Base-by-base conservation (phyloP, 2,888 invertebrate genomes). In the Silvanus unidentatus region DNA sequence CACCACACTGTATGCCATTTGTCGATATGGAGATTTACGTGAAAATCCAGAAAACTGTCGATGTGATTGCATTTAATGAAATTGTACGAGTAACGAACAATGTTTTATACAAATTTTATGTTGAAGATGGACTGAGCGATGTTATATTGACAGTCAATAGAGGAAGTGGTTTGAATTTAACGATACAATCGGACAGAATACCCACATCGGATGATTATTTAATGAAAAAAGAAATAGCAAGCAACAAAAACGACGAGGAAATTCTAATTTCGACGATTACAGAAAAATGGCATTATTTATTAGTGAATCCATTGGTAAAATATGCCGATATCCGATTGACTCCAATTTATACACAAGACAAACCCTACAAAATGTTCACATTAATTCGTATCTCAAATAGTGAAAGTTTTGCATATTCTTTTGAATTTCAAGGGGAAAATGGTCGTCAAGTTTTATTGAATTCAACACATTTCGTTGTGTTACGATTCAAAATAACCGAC, bases 351-450 rank as follows among this genome's bases (percentile, higher is more conserved):
- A 46, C 14, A 2, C 30, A 49, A n/a, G 42, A 46, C 35, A 49
- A 49, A 48, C 61, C 68, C 35, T 71, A 68, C 40, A 32, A 5
- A 5, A 8, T 22, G 8, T 22, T 22, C 3, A 54, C 62, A 45
- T 58, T 73, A 46, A 58, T 77, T 34, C 72, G 80, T 16, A 79
- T 85, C 58, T 81, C 84, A 5, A 80, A 81, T 65, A 78, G 84
- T 2, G 81, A 86, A 47, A 88, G 86, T 62, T 89, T 88, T 64
- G 76, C 82, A 37, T 88, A 83, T 62, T 84, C 86, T 45, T 88
- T 82, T 66, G 86, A 87, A 50, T 70, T 87, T 39, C 75, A 83
- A 1, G 47, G 56, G 16, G 60, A 62, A 37, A 22, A 22, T 22
- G 8, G 4, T 22, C 22, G 22, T 8, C 22, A 22, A 22, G 8